Conservation (phyloP, 2,797 vertebrate species). For the Salmo trutta region DNA sequence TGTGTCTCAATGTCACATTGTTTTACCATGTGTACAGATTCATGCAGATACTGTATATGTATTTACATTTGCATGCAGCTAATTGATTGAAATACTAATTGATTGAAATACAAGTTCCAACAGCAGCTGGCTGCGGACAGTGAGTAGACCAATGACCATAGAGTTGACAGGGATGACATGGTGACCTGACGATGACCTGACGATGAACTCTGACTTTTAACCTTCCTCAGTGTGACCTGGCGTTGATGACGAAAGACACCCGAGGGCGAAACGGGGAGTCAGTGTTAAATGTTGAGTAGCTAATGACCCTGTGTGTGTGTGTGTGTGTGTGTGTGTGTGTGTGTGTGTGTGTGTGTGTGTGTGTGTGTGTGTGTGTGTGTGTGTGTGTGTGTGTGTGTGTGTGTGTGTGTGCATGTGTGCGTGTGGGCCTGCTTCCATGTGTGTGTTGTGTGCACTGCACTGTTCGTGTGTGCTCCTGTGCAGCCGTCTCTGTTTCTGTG, state of each 20-base stretch:
- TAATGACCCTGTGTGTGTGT: constrained; percentile 36
- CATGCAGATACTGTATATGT: too few species aligned
- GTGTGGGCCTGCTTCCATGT: constrained; percentile 28
- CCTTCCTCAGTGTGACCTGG: constrained; percentile 29
- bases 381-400: constrained; percentile 3
- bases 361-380: constrained; percentile 1
- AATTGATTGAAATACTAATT: too few species aligned
- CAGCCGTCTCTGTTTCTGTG: neutral
- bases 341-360: neutral
- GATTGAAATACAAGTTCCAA: neutral
- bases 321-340: constrained; percentile 8
- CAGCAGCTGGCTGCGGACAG: neutral
- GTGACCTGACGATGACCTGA: constrained; percentile 38
- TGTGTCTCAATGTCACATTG: neutral
- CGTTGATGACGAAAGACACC: constrained; percentile 33
- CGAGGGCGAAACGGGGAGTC: constrained; percentile 21
- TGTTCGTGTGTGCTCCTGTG: neutral
- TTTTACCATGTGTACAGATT: neutral
- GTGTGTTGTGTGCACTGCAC: neutral
- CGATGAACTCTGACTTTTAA: constrained; percentile 23
- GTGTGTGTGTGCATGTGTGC: neutral
- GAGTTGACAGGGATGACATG: constrained; percentile 36
- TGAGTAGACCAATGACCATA: neutral
- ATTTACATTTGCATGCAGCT: too few species aligned
- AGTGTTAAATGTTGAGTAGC: constrained; percentile 38